Evolutionary conservation across 2,797 vertebrate genomes (phyloP).

Genomic region (Pelodytes ibericus): DNA sequence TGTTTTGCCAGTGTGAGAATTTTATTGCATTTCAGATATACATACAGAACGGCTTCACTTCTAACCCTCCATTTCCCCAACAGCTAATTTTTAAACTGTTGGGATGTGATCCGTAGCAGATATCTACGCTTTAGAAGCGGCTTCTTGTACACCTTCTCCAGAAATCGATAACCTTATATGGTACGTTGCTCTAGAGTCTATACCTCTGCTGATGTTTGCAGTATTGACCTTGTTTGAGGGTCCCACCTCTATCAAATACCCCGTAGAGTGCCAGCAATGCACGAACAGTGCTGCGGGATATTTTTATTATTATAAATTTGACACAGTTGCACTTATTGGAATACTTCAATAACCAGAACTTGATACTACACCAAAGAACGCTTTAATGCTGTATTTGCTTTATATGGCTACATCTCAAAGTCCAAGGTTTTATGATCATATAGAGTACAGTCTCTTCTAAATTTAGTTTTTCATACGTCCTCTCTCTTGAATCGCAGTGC

Average conservation of each 20-base stretch:
- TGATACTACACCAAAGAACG: background rate
- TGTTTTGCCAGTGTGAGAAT: background rate
- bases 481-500: no score
- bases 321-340: background rate
- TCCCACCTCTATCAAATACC: background rate
- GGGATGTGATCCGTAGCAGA: background rate
- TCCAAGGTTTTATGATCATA: background rate
- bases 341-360: background rate
- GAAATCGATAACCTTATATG: conserved; percentile 4
- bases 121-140: background rate
- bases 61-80: background rate
- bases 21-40: conserved; percentile 18
- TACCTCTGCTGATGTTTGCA: background rate
- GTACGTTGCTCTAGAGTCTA: background rate
- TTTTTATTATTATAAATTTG: background rate
- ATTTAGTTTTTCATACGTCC: no score
- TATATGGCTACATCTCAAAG: background rate
- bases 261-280: background rate
- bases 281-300: background rate
- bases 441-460: no score
- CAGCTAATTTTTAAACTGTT: conserved; percentile 5
- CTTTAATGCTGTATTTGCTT: background rate
- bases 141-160: background rate
- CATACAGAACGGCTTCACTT: background rate
- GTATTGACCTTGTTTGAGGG: conserved; percentile 7